Percentiles rank a stretch among this genome's conserved stretches.
Conservation (phyloP, 2,113 vertebrate genomes). For the Colinus virginianus region DNA sequence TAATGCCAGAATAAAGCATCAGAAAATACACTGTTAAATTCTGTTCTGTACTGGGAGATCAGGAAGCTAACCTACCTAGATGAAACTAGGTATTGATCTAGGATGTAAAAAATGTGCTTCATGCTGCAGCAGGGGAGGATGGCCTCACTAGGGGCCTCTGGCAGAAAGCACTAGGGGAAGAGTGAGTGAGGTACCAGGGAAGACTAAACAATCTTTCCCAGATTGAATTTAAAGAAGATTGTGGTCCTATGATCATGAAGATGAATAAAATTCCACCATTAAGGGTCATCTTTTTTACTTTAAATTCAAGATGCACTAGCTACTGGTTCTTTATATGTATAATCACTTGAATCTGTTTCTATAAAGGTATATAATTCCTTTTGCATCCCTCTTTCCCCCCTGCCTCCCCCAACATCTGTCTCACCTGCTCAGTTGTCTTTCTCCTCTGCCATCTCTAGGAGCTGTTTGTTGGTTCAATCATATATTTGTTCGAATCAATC, state of each 20-base stretch:
- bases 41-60: background rate
- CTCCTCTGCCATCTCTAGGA: background rate
- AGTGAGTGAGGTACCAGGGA: background rate
- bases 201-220: background rate
- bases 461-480: slow-evolving; percentile 5
- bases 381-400: accelerated
- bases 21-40: background rate
- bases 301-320: background rate
- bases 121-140: background rate
- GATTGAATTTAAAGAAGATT: background rate
- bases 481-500: slow-evolving; percentile 24
- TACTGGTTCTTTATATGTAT: background rate
- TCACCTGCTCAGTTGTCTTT: background rate
- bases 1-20: background rate
- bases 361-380: background rate
- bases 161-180: background rate
- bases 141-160: background rate
- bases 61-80: background rate
- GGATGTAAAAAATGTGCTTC: background rate
- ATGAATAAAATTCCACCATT: background rate
- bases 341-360: background rate
- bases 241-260: background rate
- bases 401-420: accelerated
- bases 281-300: background rate
- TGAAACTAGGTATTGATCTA: background rate